phyloP scores from a whole-genome alignment of 2,113 vertebrate species.

The Phalacrocorax pelagicus region DNA sequence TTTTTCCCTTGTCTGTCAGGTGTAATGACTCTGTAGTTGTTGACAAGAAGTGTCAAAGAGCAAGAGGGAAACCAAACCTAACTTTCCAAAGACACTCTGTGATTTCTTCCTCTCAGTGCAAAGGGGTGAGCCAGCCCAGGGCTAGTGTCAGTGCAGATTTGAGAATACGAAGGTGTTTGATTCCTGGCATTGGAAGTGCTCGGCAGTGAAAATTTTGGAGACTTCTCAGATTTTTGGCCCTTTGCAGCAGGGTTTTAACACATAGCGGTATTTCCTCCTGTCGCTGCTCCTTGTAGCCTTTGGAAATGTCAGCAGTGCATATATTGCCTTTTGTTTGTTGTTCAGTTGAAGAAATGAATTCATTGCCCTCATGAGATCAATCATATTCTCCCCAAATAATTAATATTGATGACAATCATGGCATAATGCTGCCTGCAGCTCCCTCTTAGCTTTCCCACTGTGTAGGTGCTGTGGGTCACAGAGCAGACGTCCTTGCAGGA shows the following conservation, averaged over 20 bases:
- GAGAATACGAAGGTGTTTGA: not conserved
- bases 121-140: not conserved
- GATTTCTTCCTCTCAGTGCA: not conserved
- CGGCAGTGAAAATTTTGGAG: not conserved
- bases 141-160: not conserved
- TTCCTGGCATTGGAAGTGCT: not conserved
- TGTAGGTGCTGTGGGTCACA: not conserved
- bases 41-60: not conserved
- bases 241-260: not conserved
- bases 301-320: constrained; percentile 37
- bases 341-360: constrained; percentile 24
- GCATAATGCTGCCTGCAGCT: not conserved
- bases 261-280: not conserved
- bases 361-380: constrained; percentile 44
- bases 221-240: not conserved
- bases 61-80: not conserved
- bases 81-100: not conserved
- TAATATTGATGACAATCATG: constrained; percentile 38
- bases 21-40: not conserved
- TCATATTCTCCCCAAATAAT: constrained; percentile 44
- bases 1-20: not conserved
- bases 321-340: constrained; percentile 57
- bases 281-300: not conserved
- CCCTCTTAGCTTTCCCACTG: not conserved
- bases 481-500: not conserved